Percentiles rank a stretch among this genome's conserved stretches.
phyloP scores from a whole-genome alignment of 2,888 invertebrate genomes.

The Dugesia japonica region DNA sequence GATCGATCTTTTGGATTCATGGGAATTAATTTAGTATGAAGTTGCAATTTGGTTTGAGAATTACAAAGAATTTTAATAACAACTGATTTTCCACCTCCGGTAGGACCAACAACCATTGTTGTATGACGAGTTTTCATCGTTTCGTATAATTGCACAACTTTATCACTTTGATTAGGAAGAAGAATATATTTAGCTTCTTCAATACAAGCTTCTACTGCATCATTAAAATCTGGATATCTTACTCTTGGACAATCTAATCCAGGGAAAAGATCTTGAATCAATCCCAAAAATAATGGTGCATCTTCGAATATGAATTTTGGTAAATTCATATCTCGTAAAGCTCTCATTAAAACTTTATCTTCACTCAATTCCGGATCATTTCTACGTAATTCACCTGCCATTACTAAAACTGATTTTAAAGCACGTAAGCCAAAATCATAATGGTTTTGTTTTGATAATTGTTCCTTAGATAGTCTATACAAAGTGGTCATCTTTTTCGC shows the following conservation, averaged over 20 bases:
- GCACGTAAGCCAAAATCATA: conserved; percentile 83
- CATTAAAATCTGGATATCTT: conserved; percentile 69
- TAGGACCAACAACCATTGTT: conserved; percentile 76
- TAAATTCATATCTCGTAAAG: conserved; percentile 74
- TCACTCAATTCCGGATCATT: conserved; percentile 65
- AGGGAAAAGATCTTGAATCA: conserved; percentile 74
- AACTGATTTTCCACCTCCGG: conserved; percentile 76
- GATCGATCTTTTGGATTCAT: conserved; percentile 78
- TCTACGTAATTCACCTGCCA: conserved; percentile 72
- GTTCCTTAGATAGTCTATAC: conserved; percentile 68
- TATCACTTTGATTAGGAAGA: conserved; percentile 62
- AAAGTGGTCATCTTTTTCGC: conserved; percentile 84
- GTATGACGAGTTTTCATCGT: conserved; percentile 85
- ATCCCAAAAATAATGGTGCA: conserved; percentile 69
- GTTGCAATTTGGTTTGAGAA: conserved; percentile 61
- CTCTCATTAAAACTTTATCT: conserved; percentile 72
- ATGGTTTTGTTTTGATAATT: conserved; percentile 75
- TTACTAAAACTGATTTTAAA: conserved; percentile 71
- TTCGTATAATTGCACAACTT: conserved; percentile 75
- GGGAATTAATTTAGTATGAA: conserved; percentile 63
- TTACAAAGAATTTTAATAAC: conserved; percentile 63
- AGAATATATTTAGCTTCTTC: conserved; percentile 58
- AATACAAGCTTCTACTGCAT: conserved; percentile 59
- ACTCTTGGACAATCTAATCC: conserved; percentile 73
- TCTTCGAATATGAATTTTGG: conserved; percentile 82